Evolutionary conservation across 2,113 vertebrate species (phyloP).

Genomic region (Poeciliopsis turrubarensis): DNA sequence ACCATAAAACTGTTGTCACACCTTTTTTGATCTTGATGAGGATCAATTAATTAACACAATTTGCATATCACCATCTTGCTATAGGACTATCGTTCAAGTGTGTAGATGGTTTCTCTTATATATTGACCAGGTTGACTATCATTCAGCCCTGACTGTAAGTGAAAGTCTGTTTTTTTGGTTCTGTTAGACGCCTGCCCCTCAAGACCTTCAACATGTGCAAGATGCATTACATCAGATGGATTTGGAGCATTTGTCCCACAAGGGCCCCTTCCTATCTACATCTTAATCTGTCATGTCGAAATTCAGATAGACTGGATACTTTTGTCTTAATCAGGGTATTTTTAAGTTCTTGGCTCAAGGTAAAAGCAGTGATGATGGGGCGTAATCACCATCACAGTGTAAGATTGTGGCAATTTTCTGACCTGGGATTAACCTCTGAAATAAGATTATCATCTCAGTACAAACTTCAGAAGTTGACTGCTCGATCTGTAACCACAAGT

Average conservation of each 20-base stretch:
- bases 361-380: constrained; percentile 5
- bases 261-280: not conserved
- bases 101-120: not conserved
- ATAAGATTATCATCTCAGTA: constrained; percentile 60
- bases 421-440: constrained; percentile 58
- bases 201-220: not conserved
- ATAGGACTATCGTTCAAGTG: not conserved
- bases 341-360: not conserved
- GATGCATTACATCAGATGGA: not conserved
- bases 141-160: not conserved
- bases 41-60: not conserved
- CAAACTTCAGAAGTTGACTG: not conserved
- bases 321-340: not conserved
- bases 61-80: not conserved
- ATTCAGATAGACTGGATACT: not conserved
- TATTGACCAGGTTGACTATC: not conserved
- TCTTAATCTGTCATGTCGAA: not conserved
- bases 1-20: not conserved
- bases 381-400: constrained; percentile 26
- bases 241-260: not conserved
- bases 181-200: constrained; percentile 23
- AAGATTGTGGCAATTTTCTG: constrained; percentile 38
- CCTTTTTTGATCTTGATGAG: not conserved
- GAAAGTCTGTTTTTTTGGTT: constrained; percentile 25
- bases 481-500: not conserved